A percentile compares a stretch with the other conserved stretches of the same genome.
Evolutionary conservation across 1,140 invertebrate genomes (phyloP).

Genomic region (Pseudomyrmex flavicornis): DNA sequence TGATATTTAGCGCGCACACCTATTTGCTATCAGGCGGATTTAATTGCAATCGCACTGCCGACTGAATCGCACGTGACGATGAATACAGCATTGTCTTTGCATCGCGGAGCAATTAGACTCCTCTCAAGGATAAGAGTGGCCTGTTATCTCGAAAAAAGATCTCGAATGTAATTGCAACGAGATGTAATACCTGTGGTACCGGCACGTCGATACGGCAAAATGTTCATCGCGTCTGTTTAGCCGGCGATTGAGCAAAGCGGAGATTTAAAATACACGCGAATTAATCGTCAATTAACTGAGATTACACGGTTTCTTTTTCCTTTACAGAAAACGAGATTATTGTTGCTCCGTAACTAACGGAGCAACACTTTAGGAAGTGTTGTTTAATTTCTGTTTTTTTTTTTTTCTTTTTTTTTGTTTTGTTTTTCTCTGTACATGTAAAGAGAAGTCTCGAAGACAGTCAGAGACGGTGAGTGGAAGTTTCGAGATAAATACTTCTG

Average conservation of each 20-base stretch:
- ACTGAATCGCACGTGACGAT: conserved; percentile 13
- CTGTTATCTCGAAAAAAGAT: conserved; percentile 40
- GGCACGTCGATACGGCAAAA: conserved; percentile 31
- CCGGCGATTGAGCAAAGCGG: conserved; percentile 23
- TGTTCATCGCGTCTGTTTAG: conserved; percentile 27
- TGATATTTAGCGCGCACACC: not conserved
- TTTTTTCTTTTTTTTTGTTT: too few species aligned
- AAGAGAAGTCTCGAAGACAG: not conserved
- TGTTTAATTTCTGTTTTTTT: not conserved
- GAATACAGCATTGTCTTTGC: conserved; percentile 46
- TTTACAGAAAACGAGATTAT: not conserved
- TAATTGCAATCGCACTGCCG: conserved; percentile 19
- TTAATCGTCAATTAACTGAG: conserved; percentile 24
- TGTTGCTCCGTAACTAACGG: not conserved
- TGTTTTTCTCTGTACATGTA: not conserved
- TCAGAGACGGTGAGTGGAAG: not conserved
- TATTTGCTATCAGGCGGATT: conserved; percentile 1
- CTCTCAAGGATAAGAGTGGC: conserved; percentile 46
- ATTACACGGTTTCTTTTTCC: not conserved
- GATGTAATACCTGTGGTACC: conserved; percentile 22
- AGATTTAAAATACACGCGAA: conserved; percentile 34
- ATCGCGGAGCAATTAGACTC: conserved; percentile 26
- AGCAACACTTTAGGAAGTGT: not conserved
- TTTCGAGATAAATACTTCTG: not conserved
- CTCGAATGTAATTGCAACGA: conserved; percentile 50